Conservation (phyloP, 2,888 invertebrate genomes). For the Ochropleura leucogaster region DNA sequence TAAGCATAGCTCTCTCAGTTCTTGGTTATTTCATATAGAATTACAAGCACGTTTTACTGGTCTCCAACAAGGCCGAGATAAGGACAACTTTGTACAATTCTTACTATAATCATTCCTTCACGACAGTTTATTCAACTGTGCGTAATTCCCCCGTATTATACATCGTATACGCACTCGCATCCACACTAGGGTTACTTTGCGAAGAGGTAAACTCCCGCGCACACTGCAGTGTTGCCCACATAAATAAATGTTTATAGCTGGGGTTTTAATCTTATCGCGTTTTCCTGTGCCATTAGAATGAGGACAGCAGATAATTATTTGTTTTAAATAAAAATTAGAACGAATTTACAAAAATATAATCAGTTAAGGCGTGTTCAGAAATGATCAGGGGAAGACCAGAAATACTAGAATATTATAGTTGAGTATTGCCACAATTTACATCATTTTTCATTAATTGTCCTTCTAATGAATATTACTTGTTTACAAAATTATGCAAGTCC, state of each 20-base stretch:
- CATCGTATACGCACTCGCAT: not conserved
- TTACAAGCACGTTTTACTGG: not conserved
- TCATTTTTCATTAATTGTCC: not conserved
- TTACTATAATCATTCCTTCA: not conserved
- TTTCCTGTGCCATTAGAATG: slow-evolving; percentile 31
- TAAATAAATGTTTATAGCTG: slow-evolving; percentile 26
- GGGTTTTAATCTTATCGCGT: slow-evolving; percentile 46
- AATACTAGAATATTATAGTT: not conserved
- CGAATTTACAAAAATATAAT: not conserved
- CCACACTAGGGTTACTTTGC: not conserved
- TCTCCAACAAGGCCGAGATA: slow-evolving; percentile 13
- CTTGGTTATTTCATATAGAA: not conserved
- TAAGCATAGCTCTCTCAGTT: not conserved
- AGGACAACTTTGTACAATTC: slow-evolving; percentile 10
- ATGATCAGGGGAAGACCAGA: not conserved
- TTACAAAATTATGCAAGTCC: not conserved
- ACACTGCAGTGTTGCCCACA: slow-evolving; percentile 23
- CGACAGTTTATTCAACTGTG: slow-evolving; percentile 48
- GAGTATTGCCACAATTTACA: too few species aligned
- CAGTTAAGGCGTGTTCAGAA: not conserved
- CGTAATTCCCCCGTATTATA: slow-evolving; percentile 44
- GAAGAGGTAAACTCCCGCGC: slow-evolving; percentile 48
- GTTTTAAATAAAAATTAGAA: not conserved
- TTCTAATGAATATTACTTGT: not conserved
- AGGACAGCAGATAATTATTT: slow-evolving; percentile 23